Percentiles rank a stretch among this genome's conserved stretches.
phyloP scores from a whole-genome alignment of 2,113 vertebrate genomes.

The Poecile atricapillus region DNA sequence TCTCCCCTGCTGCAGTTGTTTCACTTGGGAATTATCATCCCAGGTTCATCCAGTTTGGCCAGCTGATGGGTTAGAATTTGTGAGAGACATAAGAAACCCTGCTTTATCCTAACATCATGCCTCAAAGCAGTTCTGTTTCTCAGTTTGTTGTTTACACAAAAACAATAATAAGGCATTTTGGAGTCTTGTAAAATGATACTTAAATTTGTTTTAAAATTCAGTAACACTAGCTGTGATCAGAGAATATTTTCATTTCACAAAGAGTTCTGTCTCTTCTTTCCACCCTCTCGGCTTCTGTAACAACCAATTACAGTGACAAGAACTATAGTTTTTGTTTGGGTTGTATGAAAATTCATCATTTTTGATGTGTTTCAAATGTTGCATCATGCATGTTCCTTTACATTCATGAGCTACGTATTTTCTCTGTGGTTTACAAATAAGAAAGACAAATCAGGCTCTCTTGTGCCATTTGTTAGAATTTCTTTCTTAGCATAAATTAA shows the following conservation, averaged over 20 bases:
- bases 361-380: not conserved
- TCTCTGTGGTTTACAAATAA: not conserved
- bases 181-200: not conserved
- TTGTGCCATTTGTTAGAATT: not conserved
- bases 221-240: not conserved
- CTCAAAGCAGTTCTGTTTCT: not conserved
- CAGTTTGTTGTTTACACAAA: not conserved
- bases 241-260: not conserved
- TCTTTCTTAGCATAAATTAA: not conserved
- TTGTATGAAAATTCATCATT: not conserved
- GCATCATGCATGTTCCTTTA: not conserved
- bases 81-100: not conserved
- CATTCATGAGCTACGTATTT: not conserved
- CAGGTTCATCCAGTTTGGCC: not conserved
- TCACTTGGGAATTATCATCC: not conserved
- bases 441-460: not conserved
- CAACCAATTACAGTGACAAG: not conserved
- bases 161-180: not conserved
- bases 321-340: not conserved
- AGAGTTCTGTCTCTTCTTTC: not conserved
- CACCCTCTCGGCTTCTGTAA: fast-evolving
- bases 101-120: not conserved
- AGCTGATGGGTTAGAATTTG: not conserved
- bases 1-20: not conserved
- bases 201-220: not conserved